phyloP scores from a whole-genome alignment of 1,140 invertebrate genomes.

The Papilio xuthus region DNA sequence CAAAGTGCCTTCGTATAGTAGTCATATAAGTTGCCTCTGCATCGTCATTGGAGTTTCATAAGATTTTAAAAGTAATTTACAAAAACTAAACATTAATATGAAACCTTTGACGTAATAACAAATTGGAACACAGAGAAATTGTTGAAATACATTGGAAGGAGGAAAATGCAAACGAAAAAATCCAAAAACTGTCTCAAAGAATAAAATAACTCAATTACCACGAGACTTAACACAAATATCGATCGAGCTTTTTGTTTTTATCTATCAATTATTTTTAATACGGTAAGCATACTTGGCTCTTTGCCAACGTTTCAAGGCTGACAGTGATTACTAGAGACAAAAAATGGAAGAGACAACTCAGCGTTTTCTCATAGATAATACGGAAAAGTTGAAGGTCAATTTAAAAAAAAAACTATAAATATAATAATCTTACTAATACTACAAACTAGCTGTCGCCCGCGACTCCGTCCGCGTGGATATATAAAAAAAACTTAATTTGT shows the following conservation, averaged over 20 bases:
- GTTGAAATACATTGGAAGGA: too few species aligned
- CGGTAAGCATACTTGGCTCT: neutral
- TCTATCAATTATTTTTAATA: neutral
- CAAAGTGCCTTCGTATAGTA: neutral
- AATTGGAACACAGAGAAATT: too few species aligned
- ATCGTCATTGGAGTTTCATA: neutral
- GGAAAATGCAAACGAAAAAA: too few species aligned
- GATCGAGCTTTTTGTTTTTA: neutral
- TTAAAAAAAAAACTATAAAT: too few species aligned
- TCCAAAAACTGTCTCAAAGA: too few species aligned
- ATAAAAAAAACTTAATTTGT: too few species aligned
- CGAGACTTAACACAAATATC: neutral
- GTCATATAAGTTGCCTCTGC: too few species aligned
- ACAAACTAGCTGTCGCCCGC: too few species aligned
- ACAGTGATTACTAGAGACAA: neutral
- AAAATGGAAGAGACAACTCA: neutral
- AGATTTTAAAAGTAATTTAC: neutral
- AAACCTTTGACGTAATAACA: neutral
- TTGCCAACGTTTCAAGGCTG: slow-evolving; percentile 7
- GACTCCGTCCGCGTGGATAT: too few species aligned
- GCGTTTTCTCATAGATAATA: neutral
- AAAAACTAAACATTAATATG: neutral
- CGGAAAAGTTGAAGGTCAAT: neutral
- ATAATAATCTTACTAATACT: too few species aligned
- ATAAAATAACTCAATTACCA: neutral